Evolutionary conservation across 37 sponge, comb jelly and placozoan genomes (phyloP).

Genomic region (Cliona cf. orientalis): DNA sequence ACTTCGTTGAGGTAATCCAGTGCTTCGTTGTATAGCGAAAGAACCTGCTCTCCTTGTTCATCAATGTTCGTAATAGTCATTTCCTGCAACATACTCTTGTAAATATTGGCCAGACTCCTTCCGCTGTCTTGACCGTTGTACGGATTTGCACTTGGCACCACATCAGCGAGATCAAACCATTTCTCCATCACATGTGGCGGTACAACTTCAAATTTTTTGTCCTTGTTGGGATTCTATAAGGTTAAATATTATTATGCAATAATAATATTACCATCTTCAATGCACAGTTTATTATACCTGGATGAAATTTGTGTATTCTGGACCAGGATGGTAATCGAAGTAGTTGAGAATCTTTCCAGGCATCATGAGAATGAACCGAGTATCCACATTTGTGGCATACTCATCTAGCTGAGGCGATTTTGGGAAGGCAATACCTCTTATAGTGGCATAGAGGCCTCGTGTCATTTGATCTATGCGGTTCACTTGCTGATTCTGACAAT

Average conservation of each 20-base stretch:
- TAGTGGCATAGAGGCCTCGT: conserved; percentile 10
- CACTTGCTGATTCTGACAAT: no score
- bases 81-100: conserved; percentile 35
- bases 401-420: not conserved
- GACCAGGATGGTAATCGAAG: conserved; percentile 67
- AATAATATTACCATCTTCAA: no score
- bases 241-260: no score
- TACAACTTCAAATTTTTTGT: not conserved
- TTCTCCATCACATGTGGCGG: conserved; percentile 67
- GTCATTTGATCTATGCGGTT: not conserved
- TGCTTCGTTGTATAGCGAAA: conserved; percentile 1
- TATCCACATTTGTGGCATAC: not conserved
- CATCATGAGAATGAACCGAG: conserved; percentile 41
- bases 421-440: conserved; percentile 39
- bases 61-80: conserved; percentile 21
- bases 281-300: no score
- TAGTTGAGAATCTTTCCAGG: conserved; percentile 72
- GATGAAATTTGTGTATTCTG: conserved; percentile 28
- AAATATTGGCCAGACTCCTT: conserved; percentile 49
- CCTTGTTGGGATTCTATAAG: not conserved
- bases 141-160: conserved; percentile 38
- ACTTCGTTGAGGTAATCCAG: conserved; percentile 14
- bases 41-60: not conserved
- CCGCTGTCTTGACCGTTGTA: conserved; percentile 50
- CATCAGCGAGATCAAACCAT: conserved; percentile 61